Base-by-base conservation (phyloP, 2,888 invertebrate species). In the Clistopyga incitator region DNA sequence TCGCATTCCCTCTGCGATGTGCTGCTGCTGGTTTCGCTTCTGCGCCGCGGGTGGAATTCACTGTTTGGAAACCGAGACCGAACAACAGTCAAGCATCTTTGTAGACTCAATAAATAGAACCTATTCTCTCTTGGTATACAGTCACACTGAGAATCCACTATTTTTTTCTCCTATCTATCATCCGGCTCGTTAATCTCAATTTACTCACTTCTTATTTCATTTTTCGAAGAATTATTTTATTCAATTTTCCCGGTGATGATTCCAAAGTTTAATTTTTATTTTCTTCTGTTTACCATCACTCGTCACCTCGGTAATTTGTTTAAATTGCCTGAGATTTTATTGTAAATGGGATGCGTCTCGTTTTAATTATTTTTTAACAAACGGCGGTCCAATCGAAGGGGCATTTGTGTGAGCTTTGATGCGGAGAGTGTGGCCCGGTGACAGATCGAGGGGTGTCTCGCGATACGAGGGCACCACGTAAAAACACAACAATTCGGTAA, bases 401-500 rank as follows among this genome's bases (percentile, higher is more conserved):
- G n/a, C 34, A 38, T 38, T 11, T 42, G 38, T 64, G 20, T 20
- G 20, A 38, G 64, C 38, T 64, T 64, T 38, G 11, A 18, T 38
- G 38, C 34, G 61, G 29, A 38, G 61, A 1, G 34, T 38, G 34
- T 11, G 38, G 59, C 29, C 29, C 18, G 38, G 64, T 64, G 64
- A 64, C 64, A 64, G 64, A 64, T 64, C 42, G 77, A 52, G 81
- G 68, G 72, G 59, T 76, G 72, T 45, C 56, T 67, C 64, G 68
- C 65, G 65, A 56, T n/a, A n/a, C 29, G 82, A 47, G 72, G 54
- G 59, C 47, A 68, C 61, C 56, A 54, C 67, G 68, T 72, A 88
- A 87, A 90, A 89, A 89, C 88, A 88, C 88, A 86, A 83, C 87
- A 85, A 86, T 86, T 88, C 86, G 50, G 86, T 90, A 89, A 90